phyloP scores from a whole-genome alignment of 2,797 vertebrate species.

The Arremon brunneinucha region DNA sequence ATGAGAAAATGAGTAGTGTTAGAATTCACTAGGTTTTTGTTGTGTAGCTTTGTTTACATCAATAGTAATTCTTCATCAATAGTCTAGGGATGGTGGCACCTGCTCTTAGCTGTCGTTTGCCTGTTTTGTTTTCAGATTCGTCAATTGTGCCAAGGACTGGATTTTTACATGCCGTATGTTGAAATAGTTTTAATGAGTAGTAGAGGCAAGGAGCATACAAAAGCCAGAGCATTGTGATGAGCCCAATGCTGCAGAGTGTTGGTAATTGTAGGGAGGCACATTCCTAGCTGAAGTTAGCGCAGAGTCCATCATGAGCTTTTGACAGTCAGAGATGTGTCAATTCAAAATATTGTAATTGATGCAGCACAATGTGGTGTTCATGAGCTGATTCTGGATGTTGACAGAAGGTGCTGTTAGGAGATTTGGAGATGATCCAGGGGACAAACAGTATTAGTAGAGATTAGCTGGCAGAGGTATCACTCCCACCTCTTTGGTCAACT shows the following conservation, averaged over 20 bases:
- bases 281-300: background rate
- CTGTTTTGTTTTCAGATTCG: background rate
- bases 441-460: background rate
- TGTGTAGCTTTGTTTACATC: background rate
- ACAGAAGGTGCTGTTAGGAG: background rate
- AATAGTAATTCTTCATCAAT: background rate
- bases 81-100: background rate
- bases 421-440: background rate
- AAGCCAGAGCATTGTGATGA: background rate
- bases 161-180: background rate
- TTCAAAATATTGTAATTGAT: background rate
- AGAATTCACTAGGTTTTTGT: background rate
- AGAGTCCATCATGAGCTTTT: background rate
- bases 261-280: background rate
- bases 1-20: background rate
- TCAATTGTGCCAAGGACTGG: background rate
- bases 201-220: background rate
- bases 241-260: background rate
- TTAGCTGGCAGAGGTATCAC: background rate
- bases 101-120: background rate
- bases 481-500: background rate
- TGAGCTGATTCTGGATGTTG: background rate
- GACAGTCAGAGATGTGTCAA: background rate
- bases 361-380: background rate
- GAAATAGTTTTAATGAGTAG: background rate